Conservation (phyloP, 2,888 invertebrate genomes). For the Drosophila imparisetae region DNA sequence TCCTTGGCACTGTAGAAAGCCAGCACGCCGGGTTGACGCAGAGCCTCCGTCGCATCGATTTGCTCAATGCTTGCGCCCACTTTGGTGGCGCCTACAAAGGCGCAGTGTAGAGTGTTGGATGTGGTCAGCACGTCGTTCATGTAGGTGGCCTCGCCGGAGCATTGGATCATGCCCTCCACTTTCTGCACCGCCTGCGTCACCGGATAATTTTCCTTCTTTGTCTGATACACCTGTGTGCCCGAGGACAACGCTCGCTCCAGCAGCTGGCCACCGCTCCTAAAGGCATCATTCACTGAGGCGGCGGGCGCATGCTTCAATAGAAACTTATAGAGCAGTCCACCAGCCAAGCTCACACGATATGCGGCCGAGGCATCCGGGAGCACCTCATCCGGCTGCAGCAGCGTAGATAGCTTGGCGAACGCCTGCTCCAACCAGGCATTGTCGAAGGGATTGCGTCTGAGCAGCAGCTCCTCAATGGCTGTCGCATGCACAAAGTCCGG, state of each 20-base stretch:
- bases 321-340: conserved; percentile 91
- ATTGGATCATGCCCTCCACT: conserved; percentile 89
- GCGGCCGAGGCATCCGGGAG: conserved; percentile 89
- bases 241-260: conserved; percentile 88
- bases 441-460: conserved; percentile 85
- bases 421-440: conserved; percentile 83
- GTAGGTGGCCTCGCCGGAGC: conserved; percentile 91
- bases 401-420: conserved; percentile 86
- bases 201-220: conserved; percentile 89
- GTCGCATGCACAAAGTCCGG: conserved; percentile 86
- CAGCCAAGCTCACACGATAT: conserved; percentile 89
- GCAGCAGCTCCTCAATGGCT: conserved; percentile 86
- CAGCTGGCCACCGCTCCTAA: conserved; percentile 82
- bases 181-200: conserved; percentile 91
- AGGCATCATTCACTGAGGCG: conserved; percentile 73
- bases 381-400: conserved; percentile 88
- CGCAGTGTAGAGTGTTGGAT: conserved; percentile 86
- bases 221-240: conserved; percentile 89
- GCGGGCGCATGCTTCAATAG: conserved; percentile 87
- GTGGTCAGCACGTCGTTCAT: conserved; percentile 89
- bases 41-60: conserved; percentile 86
- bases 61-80: conserved; percentile 86
- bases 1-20: conserved; percentile 87
- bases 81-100: conserved; percentile 87
- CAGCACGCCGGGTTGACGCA: conserved; percentile 87